Evolutionary conservation across 2,888 invertebrate species (phyloP).

Genomic region (Nemapogon koenigi): DNA sequence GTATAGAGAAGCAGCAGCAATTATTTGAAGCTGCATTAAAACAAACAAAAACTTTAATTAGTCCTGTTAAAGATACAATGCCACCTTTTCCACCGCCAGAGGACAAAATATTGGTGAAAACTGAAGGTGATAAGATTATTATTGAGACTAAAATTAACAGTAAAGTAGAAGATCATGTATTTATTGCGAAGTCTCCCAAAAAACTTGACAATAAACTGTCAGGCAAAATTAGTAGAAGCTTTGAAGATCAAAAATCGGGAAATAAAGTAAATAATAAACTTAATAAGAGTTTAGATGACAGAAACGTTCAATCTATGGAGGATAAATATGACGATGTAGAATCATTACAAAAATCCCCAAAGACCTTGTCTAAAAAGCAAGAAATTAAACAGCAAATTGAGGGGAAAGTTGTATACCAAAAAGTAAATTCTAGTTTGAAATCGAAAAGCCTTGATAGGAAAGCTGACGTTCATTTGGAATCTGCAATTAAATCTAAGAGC

Average conservation of each 20-base stretch:
- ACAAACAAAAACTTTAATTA: constrained; percentile 75
- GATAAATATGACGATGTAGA: constrained; percentile 66
- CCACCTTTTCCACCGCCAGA: constrained; percentile 76
- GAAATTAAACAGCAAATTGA: constrained; percentile 70
- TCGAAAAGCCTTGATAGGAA: constrained; percentile 73
- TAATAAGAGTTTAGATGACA: constrained; percentile 70
- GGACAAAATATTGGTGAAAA: constrained; percentile 75
- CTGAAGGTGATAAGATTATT: constrained; percentile 73
- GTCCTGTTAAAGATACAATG: constrained; percentile 75
- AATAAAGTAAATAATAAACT: constrained; percentile 62
- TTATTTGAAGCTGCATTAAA: constrained; percentile 78
- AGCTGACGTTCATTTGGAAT: constrained; percentile 62
- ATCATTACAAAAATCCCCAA: constrained; percentile 63
- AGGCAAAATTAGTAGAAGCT: constrained; percentile 67
- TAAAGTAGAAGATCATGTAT: constrained; percentile 77
- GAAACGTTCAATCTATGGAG: constrained; percentile 65
- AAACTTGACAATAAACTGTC: constrained; percentile 69
- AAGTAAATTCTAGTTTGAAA: constrained; percentile 58
- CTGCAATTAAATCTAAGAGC: constrained; percentile 70
- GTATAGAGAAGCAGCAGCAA: constrained; percentile 78
- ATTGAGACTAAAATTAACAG: constrained; percentile 77
- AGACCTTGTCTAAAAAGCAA: constrained; percentile 64
- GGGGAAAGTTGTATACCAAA: constrained; percentile 68
- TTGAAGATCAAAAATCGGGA: constrained; percentile 64
- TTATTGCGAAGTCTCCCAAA: constrained; percentile 77